A percentile compares a stretch with the other conserved stretches of the same genome.
Conservation (phyloP, 1,140 invertebrate genomes). For the Tetramorium alpestre region DNA sequence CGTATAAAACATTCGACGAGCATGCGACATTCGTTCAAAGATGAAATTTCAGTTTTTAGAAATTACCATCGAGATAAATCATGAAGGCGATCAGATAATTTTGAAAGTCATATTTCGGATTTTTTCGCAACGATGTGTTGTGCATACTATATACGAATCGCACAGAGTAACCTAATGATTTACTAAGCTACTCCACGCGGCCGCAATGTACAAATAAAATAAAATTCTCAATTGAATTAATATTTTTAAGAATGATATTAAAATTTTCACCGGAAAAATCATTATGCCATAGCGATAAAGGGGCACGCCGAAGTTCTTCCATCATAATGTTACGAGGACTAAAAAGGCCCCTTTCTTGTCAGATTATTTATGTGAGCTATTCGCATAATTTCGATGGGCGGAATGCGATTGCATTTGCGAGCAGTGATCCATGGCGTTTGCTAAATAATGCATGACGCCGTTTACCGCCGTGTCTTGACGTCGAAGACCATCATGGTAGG, state of each 20-base stretch:
- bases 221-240: neutral
- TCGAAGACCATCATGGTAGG: slow-evolving; percentile 37
- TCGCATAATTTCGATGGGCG: slow-evolving; percentile 48
- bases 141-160: neutral
- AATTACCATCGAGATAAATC: neutral
- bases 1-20: neutral
- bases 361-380: slow-evolving; percentile 32
- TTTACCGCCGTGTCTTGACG: slow-evolving; percentile 40
- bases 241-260: neutral
- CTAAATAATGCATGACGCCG: slow-evolving; percentile 80
- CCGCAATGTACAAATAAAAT: neutral
- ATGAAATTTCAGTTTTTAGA: neutral
- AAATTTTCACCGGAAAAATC: neutral
- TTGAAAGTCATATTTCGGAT: neutral
- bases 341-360: neutral
- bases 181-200: neutral
- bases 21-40: neutral
- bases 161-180: neutral
- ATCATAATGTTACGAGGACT: neutral
- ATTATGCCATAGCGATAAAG: neutral
- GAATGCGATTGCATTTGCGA: slow-evolving; percentile 69
- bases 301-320: neutral
- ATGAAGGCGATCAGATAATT: neutral
- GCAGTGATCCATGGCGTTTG: slow-evolving; percentile 75
- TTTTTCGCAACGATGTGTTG: neutral